Evolutionary conservation across 2,797 vertebrate species (phyloP), one percentile per base, ranked within the genome.

Genomic region (Botia almorhae): DNA sequence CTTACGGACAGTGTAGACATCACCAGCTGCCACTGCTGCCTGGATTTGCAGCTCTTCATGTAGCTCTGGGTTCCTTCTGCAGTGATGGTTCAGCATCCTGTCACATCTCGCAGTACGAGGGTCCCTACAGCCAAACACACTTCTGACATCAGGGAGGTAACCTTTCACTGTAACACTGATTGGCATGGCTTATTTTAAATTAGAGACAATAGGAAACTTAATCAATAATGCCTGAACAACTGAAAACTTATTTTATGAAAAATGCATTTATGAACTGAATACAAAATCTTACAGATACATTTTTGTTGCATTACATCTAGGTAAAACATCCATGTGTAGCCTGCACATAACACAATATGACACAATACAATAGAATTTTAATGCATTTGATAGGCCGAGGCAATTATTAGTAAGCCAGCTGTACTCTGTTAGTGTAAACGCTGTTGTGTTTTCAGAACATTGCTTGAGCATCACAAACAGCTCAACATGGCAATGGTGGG

Each of bases 1-100:
- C 86, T 97, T 97, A 80, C 98, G 93, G 70, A 99, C 97, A 0
- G 97, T 98, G 94, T 95, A 98, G 19, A 99, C 97, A 92, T 99
- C 97, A 23, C 98, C 97, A 0, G 97, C 96, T 1, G 97, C 97
- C 84, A 99, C 97, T 0, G 98, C 98, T 71, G 97, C 96, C 94
- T 99, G 98, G 85, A 99, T 99, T 96, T 98, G 97, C 94, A 99
- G 92, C 92, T 99, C 98, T 89, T 99, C 97, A 91, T 98, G 97
- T 74, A 98, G 95, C 85, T 99, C 97, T 80, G 97, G 96, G 93
- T 98, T 98, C 91, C 97, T 95, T 91, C 97, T 94, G 92, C 97
- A 99, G 90, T 99, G 97, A 92, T 98, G 97, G 95, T 98, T 97
- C 95, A 98, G 96, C 98, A 99, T 99, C 96, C 96, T 99, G 94